These are phyloP conservation scores for Myoxocephalus aenaeus DNA, from an alignment of 2,797 vertebrate genomes.

Conservation along the genomic window DNA sequence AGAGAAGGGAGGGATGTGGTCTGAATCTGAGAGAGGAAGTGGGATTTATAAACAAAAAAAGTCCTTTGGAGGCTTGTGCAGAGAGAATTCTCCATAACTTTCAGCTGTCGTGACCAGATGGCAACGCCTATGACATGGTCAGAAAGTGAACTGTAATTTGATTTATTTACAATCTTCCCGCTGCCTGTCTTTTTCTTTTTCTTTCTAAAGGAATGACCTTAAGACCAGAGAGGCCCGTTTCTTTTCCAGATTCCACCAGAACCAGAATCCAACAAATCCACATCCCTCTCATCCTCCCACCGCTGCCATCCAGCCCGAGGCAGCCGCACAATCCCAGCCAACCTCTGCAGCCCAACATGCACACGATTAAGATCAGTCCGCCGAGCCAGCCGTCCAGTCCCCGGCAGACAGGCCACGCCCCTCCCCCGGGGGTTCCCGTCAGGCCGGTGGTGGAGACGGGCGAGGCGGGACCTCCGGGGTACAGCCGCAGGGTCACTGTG, in stretches of 20 bases:
- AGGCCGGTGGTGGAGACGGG: slow-evolving; percentile 88
- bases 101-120: slow-evolving; percentile 9
- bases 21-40: slow-evolving; percentile 32
- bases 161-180: slow-evolving; percentile 9
- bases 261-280: slow-evolving; percentile 77
- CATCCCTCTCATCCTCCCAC: slow-evolving; percentile 78
- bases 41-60: slow-evolving; percentile 27
- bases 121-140: background rate
- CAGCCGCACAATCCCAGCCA: slow-evolving; percentile 51
- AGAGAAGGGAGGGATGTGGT: slow-evolving; percentile 30
- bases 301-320: slow-evolving; percentile 53
- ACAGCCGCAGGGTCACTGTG: slow-evolving; percentile 75
- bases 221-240: slow-evolving; percentile 64
- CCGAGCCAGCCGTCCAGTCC: slow-evolving; percentile 61
- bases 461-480: slow-evolving; percentile 94
- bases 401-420: slow-evolving; percentile 62
- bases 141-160: background rate
- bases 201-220: slow-evolving; percentile 63
- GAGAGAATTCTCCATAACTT: slow-evolving; percentile 8
- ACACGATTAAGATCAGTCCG: slow-evolving; percentile 48
- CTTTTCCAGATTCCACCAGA: slow-evolving; percentile 68
- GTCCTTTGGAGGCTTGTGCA: background rate
- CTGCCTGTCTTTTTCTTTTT: slow-evolving; percentile 28
- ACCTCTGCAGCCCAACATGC: slow-evolving; percentile 67
- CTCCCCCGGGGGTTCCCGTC: slow-evolving; percentile 38